Evolutionary conservation across 2,888 invertebrate genomes (phyloP).

Genomic region (Drosophila austrosaltans): DNA sequence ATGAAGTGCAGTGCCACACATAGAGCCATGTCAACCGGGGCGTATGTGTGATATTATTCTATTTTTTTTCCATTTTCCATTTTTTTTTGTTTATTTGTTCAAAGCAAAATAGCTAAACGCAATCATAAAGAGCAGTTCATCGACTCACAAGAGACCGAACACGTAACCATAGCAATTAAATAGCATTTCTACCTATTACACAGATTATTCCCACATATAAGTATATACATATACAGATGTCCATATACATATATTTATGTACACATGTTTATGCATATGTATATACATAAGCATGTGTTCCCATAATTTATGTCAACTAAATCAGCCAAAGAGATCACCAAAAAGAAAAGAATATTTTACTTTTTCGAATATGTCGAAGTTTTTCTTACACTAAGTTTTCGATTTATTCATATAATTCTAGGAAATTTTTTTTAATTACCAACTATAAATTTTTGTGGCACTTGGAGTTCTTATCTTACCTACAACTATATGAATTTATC

Average conservation of each 20-base stretch:
- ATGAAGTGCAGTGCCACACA: slow-evolving; percentile 40
- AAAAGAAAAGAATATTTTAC: background rate
- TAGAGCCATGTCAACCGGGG: slow-evolving; percentile 38
- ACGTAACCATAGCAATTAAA: slow-evolving; percentile 52
- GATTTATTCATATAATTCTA: background rate
- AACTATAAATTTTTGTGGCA: too few relatives aligned
- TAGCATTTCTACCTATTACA: slow-evolving; percentile 23
- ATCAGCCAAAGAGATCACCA: slow-evolving; percentile 5
- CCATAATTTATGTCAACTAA: slow-evolving; percentile 15
- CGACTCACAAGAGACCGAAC: slow-evolving; percentile 39
- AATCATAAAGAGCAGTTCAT: slow-evolving; percentile 37
- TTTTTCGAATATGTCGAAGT: background rate
- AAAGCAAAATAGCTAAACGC: slow-evolving; percentile 1
- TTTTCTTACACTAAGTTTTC: background rate
- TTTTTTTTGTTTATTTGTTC: slow-evolving; percentile 4
- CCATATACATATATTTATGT: background rate
- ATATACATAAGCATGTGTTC: background rate
- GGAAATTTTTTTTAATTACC: too few relatives aligned
- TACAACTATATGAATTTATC: too few relatives aligned
- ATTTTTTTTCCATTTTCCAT: background rate
- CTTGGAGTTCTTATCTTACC: too few relatives aligned
- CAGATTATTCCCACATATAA: slow-evolving; percentile 9
- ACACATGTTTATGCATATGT: background rate
- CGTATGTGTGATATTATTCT: slow-evolving; percentile 41
- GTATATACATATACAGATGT: background rate